These are phyloP conservation scores for Ophion ellenae DNA, from an alignment of 2,888 invertebrate species.

Conservation along the genomic window DNA sequence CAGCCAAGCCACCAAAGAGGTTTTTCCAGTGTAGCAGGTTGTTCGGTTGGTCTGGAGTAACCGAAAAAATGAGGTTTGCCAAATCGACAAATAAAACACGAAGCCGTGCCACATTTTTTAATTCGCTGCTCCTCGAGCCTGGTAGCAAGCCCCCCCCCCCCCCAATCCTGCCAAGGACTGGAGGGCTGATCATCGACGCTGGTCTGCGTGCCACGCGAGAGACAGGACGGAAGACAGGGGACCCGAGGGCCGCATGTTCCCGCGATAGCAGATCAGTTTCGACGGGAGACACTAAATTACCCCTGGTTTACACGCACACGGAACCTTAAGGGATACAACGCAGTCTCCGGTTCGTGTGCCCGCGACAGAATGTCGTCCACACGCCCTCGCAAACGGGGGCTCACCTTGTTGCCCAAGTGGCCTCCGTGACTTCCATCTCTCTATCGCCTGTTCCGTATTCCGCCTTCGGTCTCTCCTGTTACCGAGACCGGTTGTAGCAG, in stretches of 20 bases:
- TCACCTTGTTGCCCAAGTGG: slow-evolving; percentile 62
- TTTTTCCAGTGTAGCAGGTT: slow-evolving; percentile 55
- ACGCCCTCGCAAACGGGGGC: slow-evolving; percentile 74
- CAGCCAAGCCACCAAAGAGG: slow-evolving; percentile 33
- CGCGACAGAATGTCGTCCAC: slow-evolving; percentile 77
- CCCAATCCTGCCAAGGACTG: too few relatives aligned
- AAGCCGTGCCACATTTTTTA: too few relatives aligned
- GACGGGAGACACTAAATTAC: slow-evolving; percentile 63
- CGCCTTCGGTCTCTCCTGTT: slow-evolving; percentile 53
- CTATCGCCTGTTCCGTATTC: slow-evolving; percentile 3
- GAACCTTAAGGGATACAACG: slow-evolving; percentile 51
- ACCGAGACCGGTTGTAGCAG: slow-evolving; percentile 76
- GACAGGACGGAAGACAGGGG: slow-evolving; percentile 20
- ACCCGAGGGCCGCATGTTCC: slow-evolving; percentile 40
- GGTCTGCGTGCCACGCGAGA: not conserved
- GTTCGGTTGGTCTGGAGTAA: not conserved
- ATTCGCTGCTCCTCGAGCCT: not conserved
- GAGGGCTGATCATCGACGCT: not conserved
- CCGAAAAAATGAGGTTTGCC: slow-evolving; percentile 4
- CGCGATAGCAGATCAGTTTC: slow-evolving; percentile 55
- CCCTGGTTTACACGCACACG: slow-evolving; percentile 62
- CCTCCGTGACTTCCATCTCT: slow-evolving; percentile 41
- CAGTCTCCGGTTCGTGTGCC: slow-evolving; percentile 39
- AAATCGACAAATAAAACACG: not conserved
- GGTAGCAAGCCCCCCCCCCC: too few relatives aligned